A percentile compares a stretch with the other conserved stretches of the same genome.
phyloP scores from a whole-genome alignment of 2,113 vertebrate species.

The Rhea americana region DNA sequence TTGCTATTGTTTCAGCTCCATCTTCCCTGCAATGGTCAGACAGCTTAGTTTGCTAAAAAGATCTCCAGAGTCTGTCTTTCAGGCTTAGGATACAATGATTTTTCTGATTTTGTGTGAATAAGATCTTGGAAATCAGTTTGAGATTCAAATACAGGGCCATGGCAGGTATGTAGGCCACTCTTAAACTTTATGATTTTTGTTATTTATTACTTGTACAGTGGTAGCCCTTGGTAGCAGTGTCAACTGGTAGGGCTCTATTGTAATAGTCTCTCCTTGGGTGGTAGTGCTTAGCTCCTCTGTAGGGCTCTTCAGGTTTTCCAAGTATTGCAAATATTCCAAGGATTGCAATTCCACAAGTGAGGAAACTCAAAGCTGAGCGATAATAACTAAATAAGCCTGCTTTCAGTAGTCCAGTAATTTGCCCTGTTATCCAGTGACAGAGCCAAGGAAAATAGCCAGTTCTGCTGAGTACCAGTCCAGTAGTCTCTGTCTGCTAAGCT shows the following conservation, averaged over 20 bases:
- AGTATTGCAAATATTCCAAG: background rate
- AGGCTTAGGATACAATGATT: background rate
- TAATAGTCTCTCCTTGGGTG: background rate
- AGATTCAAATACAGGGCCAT: background rate
- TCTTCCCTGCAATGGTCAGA: conserved; percentile 4
- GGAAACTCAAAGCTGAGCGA: background rate
- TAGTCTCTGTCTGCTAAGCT: background rate
- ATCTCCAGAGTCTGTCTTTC: background rate
- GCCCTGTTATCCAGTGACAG: background rate
- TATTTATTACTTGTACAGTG: background rate
- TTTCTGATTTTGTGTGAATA: background rate
- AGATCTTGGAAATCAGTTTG: background rate
- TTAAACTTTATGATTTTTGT: background rate
- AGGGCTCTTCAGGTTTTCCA: background rate
- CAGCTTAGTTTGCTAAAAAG: conserved; percentile 15
- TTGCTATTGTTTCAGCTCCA: conserved; percentile 10
- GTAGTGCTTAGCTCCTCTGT: background rate
- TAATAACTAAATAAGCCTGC: background rate
- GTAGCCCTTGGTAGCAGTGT: background rate
- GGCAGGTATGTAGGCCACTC: background rate
- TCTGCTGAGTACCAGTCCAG: background rate
- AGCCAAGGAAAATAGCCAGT: background rate
- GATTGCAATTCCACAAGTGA: background rate
- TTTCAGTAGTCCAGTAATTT: background rate
- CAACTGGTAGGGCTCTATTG: rapidly evolving